Conservation (phyloP, 2,797 vertebrate species). For the Paguma larvata region DNA sequence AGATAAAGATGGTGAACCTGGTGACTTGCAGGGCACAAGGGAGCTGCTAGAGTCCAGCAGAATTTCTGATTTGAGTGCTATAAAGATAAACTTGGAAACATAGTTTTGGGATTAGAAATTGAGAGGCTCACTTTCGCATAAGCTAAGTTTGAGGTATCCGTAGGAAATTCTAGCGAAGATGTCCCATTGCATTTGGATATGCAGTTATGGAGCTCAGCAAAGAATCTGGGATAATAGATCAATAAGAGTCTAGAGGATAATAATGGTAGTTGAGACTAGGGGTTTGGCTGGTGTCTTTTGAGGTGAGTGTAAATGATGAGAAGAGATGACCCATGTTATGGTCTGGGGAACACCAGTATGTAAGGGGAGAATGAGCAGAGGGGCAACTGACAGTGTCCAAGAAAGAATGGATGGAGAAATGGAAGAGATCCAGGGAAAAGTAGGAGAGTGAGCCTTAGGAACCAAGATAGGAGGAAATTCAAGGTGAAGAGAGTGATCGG, state of each 20-base stretch:
- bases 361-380: background rate
- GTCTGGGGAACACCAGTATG: background rate
- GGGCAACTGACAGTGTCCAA: background rate
- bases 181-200: background rate
- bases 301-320: background rate
- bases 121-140: background rate
- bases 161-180: background rate
- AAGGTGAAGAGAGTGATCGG: background rate
- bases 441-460: background rate
- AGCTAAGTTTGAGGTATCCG: background rate
- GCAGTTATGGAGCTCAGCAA: background rate
- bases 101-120: background rate
- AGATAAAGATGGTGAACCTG: background rate
- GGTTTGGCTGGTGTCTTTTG: background rate
- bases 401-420: background rate
- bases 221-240: background rate
- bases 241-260: background rate
- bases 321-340: background rate
- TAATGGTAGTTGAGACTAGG: background rate
- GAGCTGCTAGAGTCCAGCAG: background rate
- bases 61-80: background rate
- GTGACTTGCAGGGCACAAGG: background rate
- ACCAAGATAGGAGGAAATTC: background rate
- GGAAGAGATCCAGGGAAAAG: background rate
- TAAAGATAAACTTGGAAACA: background rate